These are phyloP conservation scores for Lepidothrix coronata DNA, from an alignment of 2,113 vertebrate species.

Conservation along the genomic window DNA sequence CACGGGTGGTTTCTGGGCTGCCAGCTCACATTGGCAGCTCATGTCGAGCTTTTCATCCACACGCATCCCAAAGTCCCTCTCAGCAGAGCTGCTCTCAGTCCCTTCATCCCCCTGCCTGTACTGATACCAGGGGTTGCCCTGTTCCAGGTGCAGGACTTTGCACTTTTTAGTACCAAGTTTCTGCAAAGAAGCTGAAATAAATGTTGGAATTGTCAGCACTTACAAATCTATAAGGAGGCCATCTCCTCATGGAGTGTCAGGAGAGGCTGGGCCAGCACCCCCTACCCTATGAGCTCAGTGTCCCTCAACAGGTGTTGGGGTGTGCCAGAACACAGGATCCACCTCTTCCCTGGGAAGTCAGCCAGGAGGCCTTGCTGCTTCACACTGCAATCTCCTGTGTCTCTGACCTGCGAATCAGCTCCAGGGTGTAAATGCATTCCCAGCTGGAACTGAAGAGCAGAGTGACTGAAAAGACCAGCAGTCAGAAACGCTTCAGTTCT, in stretches of 20 bases:
- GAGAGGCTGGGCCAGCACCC: background rate
- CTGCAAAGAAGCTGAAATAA: background rate
- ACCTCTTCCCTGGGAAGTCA: slow-evolving; percentile 9
- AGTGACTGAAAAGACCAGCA: background rate
- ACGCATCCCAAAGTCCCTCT: background rate
- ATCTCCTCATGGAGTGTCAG: background rate
- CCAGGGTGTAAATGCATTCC: background rate
- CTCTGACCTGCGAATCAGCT: background rate
- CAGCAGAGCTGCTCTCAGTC: background rate
- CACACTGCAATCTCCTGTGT: background rate
- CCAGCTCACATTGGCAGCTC: rapidly evolving
- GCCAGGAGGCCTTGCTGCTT: background rate
- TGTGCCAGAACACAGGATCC: slow-evolving; percentile 1
- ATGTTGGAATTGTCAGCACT: background rate
- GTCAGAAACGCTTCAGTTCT: background rate
- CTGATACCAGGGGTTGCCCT: background rate
- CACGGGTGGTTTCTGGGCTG: rapidly evolving
- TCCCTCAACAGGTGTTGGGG: slow-evolving; percentile 35
- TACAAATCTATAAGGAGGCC: background rate
- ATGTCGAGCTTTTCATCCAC: background rate
- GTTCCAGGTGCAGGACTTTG: background rate
- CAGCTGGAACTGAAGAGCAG: background rate
- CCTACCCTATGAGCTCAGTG: background rate
- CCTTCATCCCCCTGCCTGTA: background rate
- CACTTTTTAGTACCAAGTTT: background rate